These are phyloP conservation scores for Lytechinus variegatus DNA, from an alignment of 35 echinoderm and acorn worm genomes.

Conservation along the genomic window DNA sequence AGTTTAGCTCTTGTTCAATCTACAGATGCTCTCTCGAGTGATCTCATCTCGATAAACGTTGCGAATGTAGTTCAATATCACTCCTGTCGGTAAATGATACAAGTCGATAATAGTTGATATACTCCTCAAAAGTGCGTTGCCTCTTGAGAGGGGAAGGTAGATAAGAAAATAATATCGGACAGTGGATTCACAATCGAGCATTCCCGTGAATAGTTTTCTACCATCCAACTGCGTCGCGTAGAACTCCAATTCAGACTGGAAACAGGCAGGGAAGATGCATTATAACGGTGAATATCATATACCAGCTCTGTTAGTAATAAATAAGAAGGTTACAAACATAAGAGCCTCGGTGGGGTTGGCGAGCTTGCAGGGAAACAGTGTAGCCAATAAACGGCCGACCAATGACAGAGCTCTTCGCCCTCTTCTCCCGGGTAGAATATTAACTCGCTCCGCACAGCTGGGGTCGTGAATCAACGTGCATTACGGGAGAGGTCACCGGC, in stretches of 20 bases:
- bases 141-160: background rate
- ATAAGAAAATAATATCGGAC: background rate
- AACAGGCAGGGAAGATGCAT: background rate
- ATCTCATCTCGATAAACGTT: background rate
- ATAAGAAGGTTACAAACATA: conserved; percentile 36
- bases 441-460: conserved; percentile 49
- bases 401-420: conserved; percentile 37
- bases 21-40: background rate
- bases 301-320: conserved; percentile 36
- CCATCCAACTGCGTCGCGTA: background rate
- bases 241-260: background rate
- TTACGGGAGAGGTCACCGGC: conserved; percentile 38
- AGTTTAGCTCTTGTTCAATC: background rate
- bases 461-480: conserved; percentile 33
- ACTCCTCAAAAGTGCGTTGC: background rate
- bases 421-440: conserved; percentile 47
- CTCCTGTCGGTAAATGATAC: background rate
- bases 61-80: background rate
- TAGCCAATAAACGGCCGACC: conserved; percentile 47
- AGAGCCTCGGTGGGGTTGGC: conserved; percentile 21
- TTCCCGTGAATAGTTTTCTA: background rate
- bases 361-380: conserved; percentile 43
- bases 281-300: conserved; percentile 26
- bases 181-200: background rate
- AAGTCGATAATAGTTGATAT: background rate